Percentiles rank a stretch among this genome's conserved stretches.
Evolutionary conservation across 2,113 vertebrate genomes (phyloP).

Genomic region (Greenwoodochromis staneri): DNA sequence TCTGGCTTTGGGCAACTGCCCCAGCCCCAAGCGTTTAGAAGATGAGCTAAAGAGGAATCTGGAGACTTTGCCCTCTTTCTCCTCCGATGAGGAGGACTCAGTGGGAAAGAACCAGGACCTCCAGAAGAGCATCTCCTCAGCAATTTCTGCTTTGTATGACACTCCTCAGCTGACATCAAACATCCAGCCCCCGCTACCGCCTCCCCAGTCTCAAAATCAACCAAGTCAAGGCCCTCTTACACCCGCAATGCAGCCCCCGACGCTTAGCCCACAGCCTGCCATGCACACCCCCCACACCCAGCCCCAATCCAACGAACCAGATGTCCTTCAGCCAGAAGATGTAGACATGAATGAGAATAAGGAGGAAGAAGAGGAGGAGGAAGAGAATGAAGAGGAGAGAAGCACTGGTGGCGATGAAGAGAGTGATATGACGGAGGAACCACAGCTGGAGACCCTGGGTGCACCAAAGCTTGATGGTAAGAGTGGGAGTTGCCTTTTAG

Average conservation of each 20-base stretch:
- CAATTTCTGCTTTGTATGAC: constrained; percentile 89
- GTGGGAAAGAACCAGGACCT: constrained; percentile 93
- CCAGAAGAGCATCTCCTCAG: constrained; percentile 91
- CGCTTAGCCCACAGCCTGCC: constrained; percentile 58
- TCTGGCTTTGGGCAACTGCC: constrained; percentile 80
- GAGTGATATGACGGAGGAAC: constrained; percentile 31
- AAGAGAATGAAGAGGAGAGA: constrained; percentile 38
- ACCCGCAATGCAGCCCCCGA: constrained; percentile 48
- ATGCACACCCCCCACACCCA: constrained; percentile 51
- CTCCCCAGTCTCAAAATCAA: constrained; percentile 54
- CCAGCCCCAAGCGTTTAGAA: constrained; percentile 83
- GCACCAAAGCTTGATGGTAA: constrained; percentile 62
- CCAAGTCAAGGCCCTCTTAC: constrained; percentile 44
- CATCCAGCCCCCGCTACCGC: constrained; percentile 38
- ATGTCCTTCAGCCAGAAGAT: constrained; percentile 59
- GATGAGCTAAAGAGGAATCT: constrained; percentile 90
- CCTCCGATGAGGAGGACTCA: constrained; percentile 88
- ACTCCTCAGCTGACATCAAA: constrained; percentile 76
- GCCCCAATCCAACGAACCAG: constrained; percentile 54
- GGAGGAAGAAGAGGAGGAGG: constrained; percentile 31
- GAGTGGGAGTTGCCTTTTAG: background rate
- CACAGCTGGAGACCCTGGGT: constrained; percentile 55
- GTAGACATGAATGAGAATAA: constrained; percentile 44
- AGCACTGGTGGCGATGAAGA: constrained; percentile 37
- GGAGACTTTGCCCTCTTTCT: constrained; percentile 89